phyloP scores from a whole-genome alignment of 2,888 invertebrate genomes.

The Rapana venosa region DNA sequence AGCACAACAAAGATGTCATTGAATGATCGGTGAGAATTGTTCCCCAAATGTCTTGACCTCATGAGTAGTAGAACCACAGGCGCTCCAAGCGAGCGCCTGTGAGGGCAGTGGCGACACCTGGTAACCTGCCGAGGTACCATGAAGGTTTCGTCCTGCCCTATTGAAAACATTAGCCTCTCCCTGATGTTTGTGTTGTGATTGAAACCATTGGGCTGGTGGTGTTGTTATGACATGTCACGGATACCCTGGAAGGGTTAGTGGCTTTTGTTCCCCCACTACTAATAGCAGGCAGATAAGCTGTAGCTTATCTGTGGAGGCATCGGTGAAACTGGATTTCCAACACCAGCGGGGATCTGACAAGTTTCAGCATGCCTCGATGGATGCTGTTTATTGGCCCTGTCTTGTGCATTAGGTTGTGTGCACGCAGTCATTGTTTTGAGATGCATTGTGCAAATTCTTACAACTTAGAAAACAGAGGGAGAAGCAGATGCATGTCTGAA shows the following conservation, averaged over 20 bases:
- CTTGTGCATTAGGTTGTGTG: neutral
- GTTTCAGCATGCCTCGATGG: slow-evolving; percentile 29
- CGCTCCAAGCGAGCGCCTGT: slow-evolving; percentile 21
- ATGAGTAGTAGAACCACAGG: neutral
- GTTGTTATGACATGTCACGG: neutral
- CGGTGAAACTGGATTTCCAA: slow-evolving; percentile 28
- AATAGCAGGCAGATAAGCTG: neutral
- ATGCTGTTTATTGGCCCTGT: neutral
- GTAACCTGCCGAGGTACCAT: slow-evolving; percentile 35
- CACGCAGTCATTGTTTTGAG: neutral
- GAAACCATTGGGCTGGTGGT: neutral
- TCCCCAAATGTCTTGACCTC: slow-evolving; percentile 33
- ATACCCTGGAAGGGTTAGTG: neutral
- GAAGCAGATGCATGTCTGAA: too few relatives aligned
- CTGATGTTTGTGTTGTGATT: slow-evolving; percentile 14
- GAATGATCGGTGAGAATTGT: slow-evolving; percentile 78
- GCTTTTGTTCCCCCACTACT: neutral
- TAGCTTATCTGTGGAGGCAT: slow-evolving; percentile 29
- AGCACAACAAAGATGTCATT: slow-evolving; percentile 79
- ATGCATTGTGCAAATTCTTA: too few relatives aligned
- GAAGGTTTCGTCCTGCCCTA: slow-evolving; percentile 41
- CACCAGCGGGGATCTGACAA: neutral
- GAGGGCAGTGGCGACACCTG: slow-evolving; percentile 42
- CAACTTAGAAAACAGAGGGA: too few relatives aligned
- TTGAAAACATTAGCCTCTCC: neutral